phyloP scores from a whole-genome alignment of 1,140 invertebrate species.

The Planococcus citri region DNA sequence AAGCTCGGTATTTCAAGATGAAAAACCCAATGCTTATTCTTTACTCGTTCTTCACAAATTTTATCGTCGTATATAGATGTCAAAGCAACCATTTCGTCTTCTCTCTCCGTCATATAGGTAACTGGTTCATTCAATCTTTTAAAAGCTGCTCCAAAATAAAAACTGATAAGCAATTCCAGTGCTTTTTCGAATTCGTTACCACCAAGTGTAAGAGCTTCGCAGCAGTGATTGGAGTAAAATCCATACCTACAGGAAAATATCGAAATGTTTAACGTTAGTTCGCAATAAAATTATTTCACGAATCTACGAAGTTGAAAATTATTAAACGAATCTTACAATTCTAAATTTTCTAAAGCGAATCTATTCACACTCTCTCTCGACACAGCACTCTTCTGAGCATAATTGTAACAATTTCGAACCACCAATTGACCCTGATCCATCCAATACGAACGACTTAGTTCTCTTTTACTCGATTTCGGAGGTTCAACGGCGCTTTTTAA shows the following conservation, averaged over 20 bases:
- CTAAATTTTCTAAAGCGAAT: not conserved
- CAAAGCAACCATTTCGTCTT: conserved; percentile 4
- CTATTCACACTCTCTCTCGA: not conserved
- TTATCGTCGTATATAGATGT: not conserved
- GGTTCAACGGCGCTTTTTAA: not conserved
- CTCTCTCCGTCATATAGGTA: not conserved
- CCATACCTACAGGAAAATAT: conserved; percentile 5
- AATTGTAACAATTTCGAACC: conserved; percentile 12
- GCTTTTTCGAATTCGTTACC: not conserved
- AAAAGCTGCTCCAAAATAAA: not conserved
- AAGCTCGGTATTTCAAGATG: not conserved
- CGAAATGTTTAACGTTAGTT: too few relatives aligned
- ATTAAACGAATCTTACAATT: not conserved
- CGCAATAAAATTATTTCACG: not conserved
- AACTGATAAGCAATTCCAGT: not conserved
- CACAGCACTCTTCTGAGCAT: not conserved
- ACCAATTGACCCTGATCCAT: not conserved
- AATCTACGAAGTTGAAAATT: not conserved
- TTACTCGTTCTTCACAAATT: not conserved
- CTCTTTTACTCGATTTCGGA: not conserved
- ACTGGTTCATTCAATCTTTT: not conserved
- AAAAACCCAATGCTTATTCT: conserved; percentile 7
- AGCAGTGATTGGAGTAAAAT: conserved; percentile 5
- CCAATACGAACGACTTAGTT: not conserved
- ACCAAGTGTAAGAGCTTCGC: not conserved